phyloP scores from a whole-genome alignment of 2,797 vertebrate species.

The Notamacropus eugenii region DNA sequence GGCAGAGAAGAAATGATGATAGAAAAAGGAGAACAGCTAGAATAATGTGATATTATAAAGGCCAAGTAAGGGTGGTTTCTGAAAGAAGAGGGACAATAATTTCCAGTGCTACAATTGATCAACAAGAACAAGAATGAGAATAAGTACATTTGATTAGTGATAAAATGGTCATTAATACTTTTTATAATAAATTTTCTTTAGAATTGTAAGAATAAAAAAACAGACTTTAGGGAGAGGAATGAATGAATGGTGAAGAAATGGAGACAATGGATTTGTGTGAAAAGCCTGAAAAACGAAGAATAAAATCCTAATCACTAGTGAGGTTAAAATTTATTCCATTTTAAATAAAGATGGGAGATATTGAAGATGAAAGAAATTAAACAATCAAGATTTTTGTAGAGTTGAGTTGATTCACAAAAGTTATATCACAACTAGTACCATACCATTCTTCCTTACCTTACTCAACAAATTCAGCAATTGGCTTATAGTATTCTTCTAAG shows the following conservation, averaged over 20 bases:
- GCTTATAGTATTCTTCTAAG: background rate
- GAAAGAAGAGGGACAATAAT: background rate
- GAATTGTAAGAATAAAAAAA: background rate
- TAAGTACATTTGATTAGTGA: background rate
- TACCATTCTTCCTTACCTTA: background rate
- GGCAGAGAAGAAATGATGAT: background rate
- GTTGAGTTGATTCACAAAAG: background rate
- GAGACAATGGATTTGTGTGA: background rate
- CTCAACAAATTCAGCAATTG: background rate
- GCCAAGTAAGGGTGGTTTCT: background rate
- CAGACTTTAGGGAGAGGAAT: background rate
- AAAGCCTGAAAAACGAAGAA: background rate
- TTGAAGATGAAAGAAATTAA: background rate
- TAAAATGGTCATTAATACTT: background rate
- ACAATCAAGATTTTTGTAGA: background rate
- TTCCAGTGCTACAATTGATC: background rate
- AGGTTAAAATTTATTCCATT: background rate
- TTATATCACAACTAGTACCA: background rate
- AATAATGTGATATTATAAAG: background rate
- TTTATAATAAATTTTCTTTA: background rate
- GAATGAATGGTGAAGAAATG: background rate
- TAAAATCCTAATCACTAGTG: background rate
- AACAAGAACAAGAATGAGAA: background rate
- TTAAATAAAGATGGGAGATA: background rate
- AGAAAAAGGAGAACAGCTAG: background rate